A percentile compares a stretch with the other conserved stretches of the same genome.
Conservation (phyloP, 2,113 vertebrate genomes). For the Sclerurus mexicanus region DNA sequence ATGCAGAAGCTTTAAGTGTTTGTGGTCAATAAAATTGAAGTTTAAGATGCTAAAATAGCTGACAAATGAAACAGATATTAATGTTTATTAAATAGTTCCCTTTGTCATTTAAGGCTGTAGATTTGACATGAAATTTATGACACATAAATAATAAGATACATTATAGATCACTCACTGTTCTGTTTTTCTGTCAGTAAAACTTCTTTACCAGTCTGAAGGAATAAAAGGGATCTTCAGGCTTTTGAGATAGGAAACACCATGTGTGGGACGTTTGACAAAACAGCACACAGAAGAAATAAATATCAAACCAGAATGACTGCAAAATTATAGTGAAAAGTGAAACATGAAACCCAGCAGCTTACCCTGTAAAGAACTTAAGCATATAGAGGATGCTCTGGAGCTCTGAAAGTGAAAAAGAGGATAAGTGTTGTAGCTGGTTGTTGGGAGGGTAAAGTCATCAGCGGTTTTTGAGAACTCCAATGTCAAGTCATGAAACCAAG, state of each 20-base stretch:
- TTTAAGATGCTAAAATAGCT: neutral
- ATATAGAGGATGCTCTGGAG: neutral
- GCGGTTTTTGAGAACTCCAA: neutral
- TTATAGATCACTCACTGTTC: neutral
- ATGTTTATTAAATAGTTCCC: slow-evolving; percentile 20
- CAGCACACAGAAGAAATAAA: neutral
- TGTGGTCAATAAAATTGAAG: neutral
- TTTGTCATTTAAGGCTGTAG: slow-evolving; percentile 13
- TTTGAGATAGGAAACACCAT: neutral
- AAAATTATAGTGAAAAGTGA: neutral
- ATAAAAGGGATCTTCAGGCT: neutral
- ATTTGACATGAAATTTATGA: neutral
- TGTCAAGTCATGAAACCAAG: neutral
- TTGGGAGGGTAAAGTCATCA: neutral
- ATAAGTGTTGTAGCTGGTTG: neutral
- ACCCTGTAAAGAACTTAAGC: neutral
- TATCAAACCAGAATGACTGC: neutral
- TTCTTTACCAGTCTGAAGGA: neutral
- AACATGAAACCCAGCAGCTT: neutral
- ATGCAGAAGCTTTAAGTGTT: neutral
- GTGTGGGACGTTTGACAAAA: neutral
- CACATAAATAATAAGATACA: neutral
- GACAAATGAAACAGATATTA: neutral
- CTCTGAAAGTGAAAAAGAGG: neutral
- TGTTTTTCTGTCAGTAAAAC: slow-evolving; percentile 2